Evolutionary conservation across 2,113 vertebrate genomes (phyloP), one percentile per base, ranked within the genome.

Genomic region (Hippocampus guttulatus): DNA sequence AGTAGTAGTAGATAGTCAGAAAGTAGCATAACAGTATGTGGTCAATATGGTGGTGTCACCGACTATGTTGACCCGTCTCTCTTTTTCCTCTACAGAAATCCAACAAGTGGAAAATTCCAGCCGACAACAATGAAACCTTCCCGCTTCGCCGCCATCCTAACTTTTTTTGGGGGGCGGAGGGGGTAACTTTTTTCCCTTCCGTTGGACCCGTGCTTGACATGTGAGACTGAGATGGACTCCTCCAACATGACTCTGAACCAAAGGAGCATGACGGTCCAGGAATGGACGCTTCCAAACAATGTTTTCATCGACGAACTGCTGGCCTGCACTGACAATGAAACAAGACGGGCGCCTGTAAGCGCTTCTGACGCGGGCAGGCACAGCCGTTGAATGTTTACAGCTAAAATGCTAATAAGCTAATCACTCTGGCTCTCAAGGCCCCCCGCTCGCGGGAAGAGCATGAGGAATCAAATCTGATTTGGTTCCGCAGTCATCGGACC

Each of bases 311-410:
- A 80, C 33, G 57, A 85, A 87, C 87, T 85, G 87, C 87, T 85
- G 88, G 87, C 81, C 82, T 80, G 87, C 82, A 74, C 74, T 84
- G 82, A 87, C 86, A 89, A 83, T 81, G 80, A 77, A 84, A 88
- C 81, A 85, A 86, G 84, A 86, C 82, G 81, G 82, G 77, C 81
- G 87, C 80, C 80, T 81, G 81, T 81, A 82, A 64, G 82, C 81
- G 85, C 81, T 82, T 83, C 71, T 65, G 80, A 83, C 73, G 83
- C 78, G 33, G 33, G 43, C 43, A 80, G 84, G 87, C 84, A 82
- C 88, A 88, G 88, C 85, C 79, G 89, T 87, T 87, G 83, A 87
- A 90, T 91, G 90, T 91, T 91, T 91, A 91, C 87, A 91, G 86
- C 87, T 81, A 82, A 86, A 81, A 89, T 88, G 86, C 86, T 87